Evolutionary conservation across 2,113 vertebrate genomes (phyloP).

Genomic region (Salvelinus sp.): DNA sequence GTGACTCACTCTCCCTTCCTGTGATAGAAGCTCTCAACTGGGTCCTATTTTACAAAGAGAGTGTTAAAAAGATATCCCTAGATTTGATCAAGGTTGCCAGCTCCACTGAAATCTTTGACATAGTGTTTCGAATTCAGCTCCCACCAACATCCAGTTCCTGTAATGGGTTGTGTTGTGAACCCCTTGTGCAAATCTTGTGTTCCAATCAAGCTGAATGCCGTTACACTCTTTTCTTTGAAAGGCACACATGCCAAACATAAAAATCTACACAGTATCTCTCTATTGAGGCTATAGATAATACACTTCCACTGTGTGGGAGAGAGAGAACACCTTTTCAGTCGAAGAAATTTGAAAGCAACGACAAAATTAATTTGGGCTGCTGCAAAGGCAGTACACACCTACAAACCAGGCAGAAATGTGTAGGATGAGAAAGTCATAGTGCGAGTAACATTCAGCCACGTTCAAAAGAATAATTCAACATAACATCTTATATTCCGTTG

Average conservation of each 20-base stretch:
- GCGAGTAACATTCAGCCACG: neutral
- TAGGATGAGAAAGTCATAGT: neutral
- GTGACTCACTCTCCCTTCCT: constrained; percentile 28
- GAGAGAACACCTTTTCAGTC: constrained; percentile 22
- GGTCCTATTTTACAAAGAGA: constrained; percentile 25
- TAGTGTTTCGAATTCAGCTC: constrained; percentile 46
- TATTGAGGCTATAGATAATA: constrained; percentile 15
- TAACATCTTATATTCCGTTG: neutral
- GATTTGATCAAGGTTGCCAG: constrained; percentile 35
- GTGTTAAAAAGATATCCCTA: constrained; percentile 40
- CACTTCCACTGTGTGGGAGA: constrained; percentile 4
- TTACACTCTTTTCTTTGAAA: constrained; percentile 43
- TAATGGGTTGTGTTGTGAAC: neutral
- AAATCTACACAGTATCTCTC: neutral
- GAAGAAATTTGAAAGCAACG: constrained; percentile 41
- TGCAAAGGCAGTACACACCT: neutral
- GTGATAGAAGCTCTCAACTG: constrained; percentile 26
- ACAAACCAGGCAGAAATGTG: neutral
- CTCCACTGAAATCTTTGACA: constrained; percentile 48
- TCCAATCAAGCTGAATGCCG: constrained; percentile 40
- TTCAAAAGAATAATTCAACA: neutral
- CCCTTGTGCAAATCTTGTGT: constrained; percentile 11
- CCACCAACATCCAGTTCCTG: constrained; percentile 8
- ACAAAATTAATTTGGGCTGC: constrained; percentile 27
- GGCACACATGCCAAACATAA: constrained; percentile 22